phyloP scores from a whole-genome alignment of 2,888 invertebrate species.

The Drosophila kambysellisi region DNA sequence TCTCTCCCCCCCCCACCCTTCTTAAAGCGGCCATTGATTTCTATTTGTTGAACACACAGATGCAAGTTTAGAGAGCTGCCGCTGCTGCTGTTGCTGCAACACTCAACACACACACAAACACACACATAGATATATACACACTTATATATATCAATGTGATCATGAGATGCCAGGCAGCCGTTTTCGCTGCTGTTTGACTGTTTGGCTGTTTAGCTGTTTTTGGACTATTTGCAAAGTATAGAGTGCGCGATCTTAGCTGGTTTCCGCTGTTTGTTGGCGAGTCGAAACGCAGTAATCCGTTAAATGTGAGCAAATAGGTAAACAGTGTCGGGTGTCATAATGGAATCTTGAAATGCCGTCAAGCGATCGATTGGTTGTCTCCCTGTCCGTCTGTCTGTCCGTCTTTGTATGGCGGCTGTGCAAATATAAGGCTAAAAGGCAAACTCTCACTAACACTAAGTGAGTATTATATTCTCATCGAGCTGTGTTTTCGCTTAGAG shows the following conservation, averaged over 20 bases:
- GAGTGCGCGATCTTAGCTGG: constrained; percentile 55
- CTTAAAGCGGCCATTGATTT: constrained; percentile 71
- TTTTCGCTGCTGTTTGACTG: constrained; percentile 44
- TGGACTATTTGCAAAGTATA: constrained; percentile 39
- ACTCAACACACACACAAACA: constrained; percentile 2
- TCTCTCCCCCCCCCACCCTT: constrained; percentile 15
- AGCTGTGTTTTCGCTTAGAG: constrained; percentile 1
- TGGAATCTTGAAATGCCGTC: constrained; percentile 52
- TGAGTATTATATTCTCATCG: constrained; percentile 10
- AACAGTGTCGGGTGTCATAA: constrained; percentile 78
- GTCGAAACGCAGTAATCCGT: constrained; percentile 83
- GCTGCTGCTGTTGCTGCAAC: constrained; percentile 6
- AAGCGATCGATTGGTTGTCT: constrained; percentile 45
- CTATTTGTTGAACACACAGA: constrained; percentile 70
- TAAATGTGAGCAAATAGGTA: constrained; percentile 83
- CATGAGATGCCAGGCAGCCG: constrained; percentile 33
- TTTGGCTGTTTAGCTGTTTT: constrained; percentile 17
- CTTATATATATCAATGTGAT: constrained; percentile 13
- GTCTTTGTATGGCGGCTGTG: constrained; percentile 5
- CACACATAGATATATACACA: not conserved
- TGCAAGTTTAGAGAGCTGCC: constrained; percentile 36
- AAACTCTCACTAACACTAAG: constrained; percentile 14
- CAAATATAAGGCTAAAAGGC: constrained; percentile 4
- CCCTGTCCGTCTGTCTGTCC: constrained; percentile 6
- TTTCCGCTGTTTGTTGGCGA: constrained; percentile 35